Conservation (phyloP, 2,888 invertebrate genomes). For the Chrysolina oricalcia region DNA sequence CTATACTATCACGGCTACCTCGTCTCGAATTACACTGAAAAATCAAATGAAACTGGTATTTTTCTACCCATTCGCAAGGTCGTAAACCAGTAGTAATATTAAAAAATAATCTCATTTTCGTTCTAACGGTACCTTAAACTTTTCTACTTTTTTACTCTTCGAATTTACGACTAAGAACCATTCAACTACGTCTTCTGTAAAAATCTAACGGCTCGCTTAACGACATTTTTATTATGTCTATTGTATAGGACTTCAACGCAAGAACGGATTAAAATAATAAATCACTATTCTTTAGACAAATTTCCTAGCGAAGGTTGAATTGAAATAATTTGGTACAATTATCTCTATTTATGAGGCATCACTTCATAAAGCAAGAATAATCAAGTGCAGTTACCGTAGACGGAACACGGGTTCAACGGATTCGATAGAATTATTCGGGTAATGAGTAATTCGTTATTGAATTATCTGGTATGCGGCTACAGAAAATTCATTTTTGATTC, state of each 20-base stretch:
- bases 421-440: background rate
- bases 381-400: slow-evolving; percentile 8
- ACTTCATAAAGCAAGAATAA: slow-evolving; percentile 23
- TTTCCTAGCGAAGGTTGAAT: slow-evolving; percentile 30
- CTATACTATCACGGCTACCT: no score
- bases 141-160: background rate
- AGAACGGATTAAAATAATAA: slow-evolving; percentile 31
- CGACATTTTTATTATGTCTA: slow-evolving; percentile 32
- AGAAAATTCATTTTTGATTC: no score
- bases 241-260: slow-evolving; percentile 15
- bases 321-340: slow-evolving; percentile 32
- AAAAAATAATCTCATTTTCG: slow-evolving; percentile 6
- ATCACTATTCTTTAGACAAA: slow-evolving; percentile 22
- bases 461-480: no score
- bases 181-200: slow-evolving; percentile 21
- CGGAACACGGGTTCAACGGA: slow-evolving; percentile 10
- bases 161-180: slow-evolving; percentile 16
- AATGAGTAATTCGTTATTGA: background rate
- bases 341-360: slow-evolving; percentile 27
- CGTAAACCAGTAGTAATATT: background rate
- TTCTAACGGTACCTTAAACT: slow-evolving; percentile 12
- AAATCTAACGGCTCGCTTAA: slow-evolving; percentile 31
- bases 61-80: background rate
- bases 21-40: no score
- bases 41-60: background rate